These are phyloP conservation scores for Apus apus DNA, from an alignment of 2,113 vertebrate species.

Conservation along the genomic window DNA sequence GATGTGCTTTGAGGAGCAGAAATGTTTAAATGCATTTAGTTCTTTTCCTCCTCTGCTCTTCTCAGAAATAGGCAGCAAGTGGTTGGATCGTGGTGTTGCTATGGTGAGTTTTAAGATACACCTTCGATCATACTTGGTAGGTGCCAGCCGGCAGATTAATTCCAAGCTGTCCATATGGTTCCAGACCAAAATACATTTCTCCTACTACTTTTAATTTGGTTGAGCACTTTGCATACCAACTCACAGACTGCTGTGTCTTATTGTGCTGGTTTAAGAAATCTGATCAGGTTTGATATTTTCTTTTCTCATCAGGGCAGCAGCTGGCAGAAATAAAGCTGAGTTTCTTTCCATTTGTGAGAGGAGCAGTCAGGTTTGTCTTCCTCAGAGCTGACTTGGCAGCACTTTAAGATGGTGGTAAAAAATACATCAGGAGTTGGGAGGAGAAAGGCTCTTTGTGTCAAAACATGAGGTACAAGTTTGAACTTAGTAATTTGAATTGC, in stretches of 20 bases:
- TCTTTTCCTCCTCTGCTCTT: background rate
- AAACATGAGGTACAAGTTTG: background rate
- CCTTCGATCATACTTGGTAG: constrained; percentile 10
- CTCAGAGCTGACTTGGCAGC: background rate
- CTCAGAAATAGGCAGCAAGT: background rate
- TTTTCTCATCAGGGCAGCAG: background rate
- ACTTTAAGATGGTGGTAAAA: background rate
- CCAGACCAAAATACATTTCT: background rate
- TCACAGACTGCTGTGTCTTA: background rate
- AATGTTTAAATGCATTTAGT: background rate
- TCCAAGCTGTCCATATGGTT: constrained; percentile 11
- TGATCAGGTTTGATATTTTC: background rate
- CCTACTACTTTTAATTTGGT: background rate
- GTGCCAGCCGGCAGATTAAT: constrained; percentile 14
- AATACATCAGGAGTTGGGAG: background rate
- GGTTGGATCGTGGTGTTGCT: constrained; percentile 31
- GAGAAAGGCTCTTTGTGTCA: background rate
- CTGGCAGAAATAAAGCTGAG: background rate
- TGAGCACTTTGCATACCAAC: background rate
- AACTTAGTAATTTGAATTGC: background rate
- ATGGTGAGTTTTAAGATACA: constrained; percentile 15
- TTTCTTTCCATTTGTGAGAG: background rate
- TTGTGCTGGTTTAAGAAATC: background rate
- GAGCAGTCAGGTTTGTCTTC: background rate
- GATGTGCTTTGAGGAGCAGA: background rate